These are phyloP conservation scores for Forbesichthys papilliferus DNA, from an alignment of 2,113 vertebrate genomes.

Conservation along the genomic window DNA sequence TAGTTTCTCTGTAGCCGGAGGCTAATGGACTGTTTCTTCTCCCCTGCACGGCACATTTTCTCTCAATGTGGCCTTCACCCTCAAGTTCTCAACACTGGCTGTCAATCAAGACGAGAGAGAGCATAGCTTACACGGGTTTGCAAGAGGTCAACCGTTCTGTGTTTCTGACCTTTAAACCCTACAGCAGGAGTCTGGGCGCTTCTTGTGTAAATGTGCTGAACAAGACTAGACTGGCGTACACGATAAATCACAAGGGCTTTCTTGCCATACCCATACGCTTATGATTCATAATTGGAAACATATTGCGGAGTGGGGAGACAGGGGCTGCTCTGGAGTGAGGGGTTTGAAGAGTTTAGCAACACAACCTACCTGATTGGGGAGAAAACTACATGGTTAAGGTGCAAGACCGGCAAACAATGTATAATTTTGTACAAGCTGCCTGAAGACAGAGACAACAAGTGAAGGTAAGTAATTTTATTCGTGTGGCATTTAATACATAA, in stretches of 20 bases:
- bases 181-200: conserved; percentile 81
- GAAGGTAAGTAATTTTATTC: conserved; percentile 23
- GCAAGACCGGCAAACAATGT: neutral
- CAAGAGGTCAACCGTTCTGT: conserved; percentile 78
- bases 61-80: conserved; percentile 37
- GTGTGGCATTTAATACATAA: conserved; percentile 29
- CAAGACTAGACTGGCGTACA: conserved; percentile 80
- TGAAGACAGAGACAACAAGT: too few species aligned
- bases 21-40: conserved; percentile 30
- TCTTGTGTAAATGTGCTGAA: conserved; percentile 82
- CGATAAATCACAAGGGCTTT: conserved; percentile 83
- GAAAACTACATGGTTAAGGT: neutral
- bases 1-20: conserved; percentile 34
- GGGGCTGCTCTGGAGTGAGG: conserved; percentile 7
- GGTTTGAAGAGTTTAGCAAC: conserved; percentile 50
- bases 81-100: conserved; percentile 36
- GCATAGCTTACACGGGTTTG: conserved; percentile 33
- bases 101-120: conserved; percentile 53
- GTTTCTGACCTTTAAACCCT: conserved; percentile 84
- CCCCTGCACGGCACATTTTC: conserved; percentile 32
- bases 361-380: conserved; percentile 36
- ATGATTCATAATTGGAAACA: conserved; percentile 90
- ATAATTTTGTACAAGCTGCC: conserved; percentile 10
- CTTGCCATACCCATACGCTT: conserved; percentile 59
- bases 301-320: conserved; percentile 70